Evolutionary conservation across 2,888 invertebrate species (phyloP), one percentile per base, ranked within the genome.

Genomic region (Cephus sareptanus): DNA sequence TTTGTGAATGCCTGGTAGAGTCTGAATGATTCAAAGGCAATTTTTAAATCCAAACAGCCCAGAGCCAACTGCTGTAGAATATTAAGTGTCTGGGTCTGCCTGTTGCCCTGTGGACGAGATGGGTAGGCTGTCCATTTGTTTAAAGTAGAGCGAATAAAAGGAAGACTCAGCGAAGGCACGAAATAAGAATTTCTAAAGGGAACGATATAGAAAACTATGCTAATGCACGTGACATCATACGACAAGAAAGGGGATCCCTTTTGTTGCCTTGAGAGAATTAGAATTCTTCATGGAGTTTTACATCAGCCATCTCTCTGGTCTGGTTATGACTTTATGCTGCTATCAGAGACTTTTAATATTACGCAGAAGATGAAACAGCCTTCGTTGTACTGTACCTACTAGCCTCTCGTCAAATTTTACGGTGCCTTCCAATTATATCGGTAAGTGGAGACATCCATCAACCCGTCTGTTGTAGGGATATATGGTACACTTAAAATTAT

Each of bases 21-120:
- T 1, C 9, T 56, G 56, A 56, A 84, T 87, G 78, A 87, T 88
- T 83, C 87, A 88, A 82, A 83, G 81, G 85, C 86, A 85, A 88
- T 87, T 82, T 83, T 83, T 75, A 78, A 75, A 80, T 75, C 82
- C 84, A 86, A 88, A 87, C 82, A 86, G 83, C 83, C 83, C 79
- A 76, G 75, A 77, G 81, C 80, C 31, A 30, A 30, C 31, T 71
- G 30, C 4, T 9, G 11, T 30, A 34, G 30, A 30, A 23, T 9
- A 71, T 71, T 33, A 71, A 23, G 30, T 34, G 11, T 11, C 30
- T 34, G 34, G 34, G 56, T 23, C 56, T 9, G 23, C 9, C 23
- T 56, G 56, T 56, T 2, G 9, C 56, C 56, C 23, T 23, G 23
- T 23, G 0, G 56, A 56, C 56, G 15, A 56, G 56, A 2, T 56